Evolutionary conservation across 2,113 vertebrate species (phyloP), one percentile per base, ranked within the genome.

Genomic region (Scolopax mira): DNA sequence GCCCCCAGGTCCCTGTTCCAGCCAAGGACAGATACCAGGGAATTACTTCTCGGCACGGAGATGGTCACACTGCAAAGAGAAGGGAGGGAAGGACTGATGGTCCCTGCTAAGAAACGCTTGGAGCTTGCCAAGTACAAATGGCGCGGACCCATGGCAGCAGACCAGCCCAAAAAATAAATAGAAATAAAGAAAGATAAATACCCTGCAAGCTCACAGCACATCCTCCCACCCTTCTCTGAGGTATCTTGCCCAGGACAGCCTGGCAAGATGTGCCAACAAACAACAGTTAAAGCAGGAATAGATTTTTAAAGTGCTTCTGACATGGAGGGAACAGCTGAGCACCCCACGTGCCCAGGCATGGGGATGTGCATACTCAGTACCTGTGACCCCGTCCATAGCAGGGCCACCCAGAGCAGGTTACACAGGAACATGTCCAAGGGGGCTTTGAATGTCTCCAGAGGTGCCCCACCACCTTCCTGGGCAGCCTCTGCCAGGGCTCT

Each of bases 11-110:
- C 31, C 66, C 79, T 55, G 67, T 54, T 42, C 60, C 44, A 37
- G 41, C 41, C 11, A 10, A 14, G 39, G 60, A 42, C 0, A 1
- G 62, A 49, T 4, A 54, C n/a, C 42, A 28, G 35, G 3, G 28
- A 55, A 31, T 39, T n/a, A 23, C 30, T 57, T 57, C 75, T 60
- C 41, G 27, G 64, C 51, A 74, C 3, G 1, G 1, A 48, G 19
- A 19, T 6, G 37, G 44, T 58, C 8, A 1, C 6, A 31, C 41
- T 28, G 54, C 77, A 31, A 35, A 46, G 57, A 14, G 51, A 28
- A 49, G 48, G 48, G 51, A 30, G n/a, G 33, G 42, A 14, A 54
- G 31, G 65, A 41, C 58, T 66, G 30, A 27, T 16, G 65, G 27
- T 57, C 58, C 51, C 72, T 31, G 35, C 23, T 39, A 28, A 49